Base-by-base conservation (phyloP, 2,888 invertebrate species). In the Encarsia formosa region DNA sequence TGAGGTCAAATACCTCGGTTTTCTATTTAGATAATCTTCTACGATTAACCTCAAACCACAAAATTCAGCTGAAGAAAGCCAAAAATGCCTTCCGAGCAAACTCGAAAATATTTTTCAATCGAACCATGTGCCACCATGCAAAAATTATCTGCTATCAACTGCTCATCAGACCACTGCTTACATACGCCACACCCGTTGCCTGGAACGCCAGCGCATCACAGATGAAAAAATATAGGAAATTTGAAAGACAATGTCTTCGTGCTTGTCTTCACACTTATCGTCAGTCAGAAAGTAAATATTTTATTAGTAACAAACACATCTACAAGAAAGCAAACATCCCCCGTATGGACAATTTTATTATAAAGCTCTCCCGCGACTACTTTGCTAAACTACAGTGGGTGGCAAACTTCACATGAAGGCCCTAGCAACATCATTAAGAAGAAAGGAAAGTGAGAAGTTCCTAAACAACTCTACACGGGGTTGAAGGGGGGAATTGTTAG, bases 91-190 rank as follows among this genome's bases (percentile, higher is more conserved):
- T 50, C 11, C 24, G 24, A 13, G 1, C 31, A 1, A 8, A 35
- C 1, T 35, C 26, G 1, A 24, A 34, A 20, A 31, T 62, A 13
- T 61, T 60, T 18, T 57, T 55, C 29, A 53, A 43, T 5, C 52
- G 37, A 15, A 19, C 47, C n/a, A 23, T 62, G 0, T 19, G 54
- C 1, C 5, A 13, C 1, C 49, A 13, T 32, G 42, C 49, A 0
- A 58, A 58, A 23, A 23, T 44, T 9, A 47, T 53, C 0, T 53
- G 43, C 18, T 55, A 53, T 18, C 40, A 26, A 13, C 29, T 58
- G 1, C 26, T 55, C 3, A 47, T 56, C 1, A 37, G 48, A 5
- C 46, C 50, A 3, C 24, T 57, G 16, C 1, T 57, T 3, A 49
- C 51, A 0, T 54, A 57, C 19, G 54, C 45, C 3, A 32, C 20